phyloP scores from a whole-genome alignment of 2,113 vertebrate genomes.

The Eurypyga helias region DNA sequence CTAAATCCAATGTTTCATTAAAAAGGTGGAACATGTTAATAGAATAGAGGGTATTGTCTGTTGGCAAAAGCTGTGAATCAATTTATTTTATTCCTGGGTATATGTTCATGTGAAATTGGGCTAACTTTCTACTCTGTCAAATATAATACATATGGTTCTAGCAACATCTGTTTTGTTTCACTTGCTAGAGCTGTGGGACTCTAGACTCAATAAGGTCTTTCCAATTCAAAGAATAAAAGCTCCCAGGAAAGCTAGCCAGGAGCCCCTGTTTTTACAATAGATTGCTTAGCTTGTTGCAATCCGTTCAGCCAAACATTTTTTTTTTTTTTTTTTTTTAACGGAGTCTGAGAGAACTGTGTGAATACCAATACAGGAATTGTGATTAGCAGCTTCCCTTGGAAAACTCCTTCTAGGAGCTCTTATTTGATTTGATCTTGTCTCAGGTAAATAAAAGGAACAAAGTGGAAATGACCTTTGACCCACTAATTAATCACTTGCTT shows the following conservation, averaged over 20 bases:
- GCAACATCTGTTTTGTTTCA: constrained; percentile 16
- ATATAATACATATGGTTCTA: neutral
- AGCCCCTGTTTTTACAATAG: constrained; percentile 4
- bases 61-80: neutral
- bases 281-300: neutral
- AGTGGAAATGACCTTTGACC: constrained; percentile 32
- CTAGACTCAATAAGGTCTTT: constrained; percentile 3
- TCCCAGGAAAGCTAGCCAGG: neutral
- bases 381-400: constrained; percentile 22
- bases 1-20: neutral
- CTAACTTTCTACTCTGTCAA: neutral
- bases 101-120: neutral
- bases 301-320: neutral
- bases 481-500: constrained; percentile 39
- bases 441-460: constrained; percentile 22
- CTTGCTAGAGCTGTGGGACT: neutral
- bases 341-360: neutral
- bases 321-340: neutral
- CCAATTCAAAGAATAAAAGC: constrained; percentile 22
- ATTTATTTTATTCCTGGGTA: neutral
- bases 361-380: neutral
- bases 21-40: neutral
- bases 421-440: constrained; percentile 38
- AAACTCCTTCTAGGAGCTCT: neutral
- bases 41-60: neutral